Conservation (phyloP, 2,113 vertebrate genomes). For the Loxodonta africana region DNA sequence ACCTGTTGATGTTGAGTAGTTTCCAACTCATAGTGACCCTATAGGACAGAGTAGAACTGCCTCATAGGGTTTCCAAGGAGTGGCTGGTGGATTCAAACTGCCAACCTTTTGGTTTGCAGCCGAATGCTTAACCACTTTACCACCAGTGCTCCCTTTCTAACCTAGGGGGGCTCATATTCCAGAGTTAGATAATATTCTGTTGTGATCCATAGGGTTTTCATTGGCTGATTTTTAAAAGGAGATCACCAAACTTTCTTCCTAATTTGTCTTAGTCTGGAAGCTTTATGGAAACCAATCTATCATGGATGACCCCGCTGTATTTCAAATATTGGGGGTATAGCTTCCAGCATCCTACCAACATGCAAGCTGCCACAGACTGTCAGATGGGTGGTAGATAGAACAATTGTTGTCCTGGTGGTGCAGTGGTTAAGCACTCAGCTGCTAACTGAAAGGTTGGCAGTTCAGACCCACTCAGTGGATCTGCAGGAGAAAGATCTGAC, state of each 20-base stretch:
- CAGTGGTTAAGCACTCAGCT: neutral
- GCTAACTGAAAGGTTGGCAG: neutral
- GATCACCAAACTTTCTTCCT: neutral
- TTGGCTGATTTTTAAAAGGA: neutral
- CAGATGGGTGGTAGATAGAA: neutral
- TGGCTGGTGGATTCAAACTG: too few species aligned
- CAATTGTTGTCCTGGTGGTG: neutral
- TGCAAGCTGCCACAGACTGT: neutral
- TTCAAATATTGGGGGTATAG: neutral
- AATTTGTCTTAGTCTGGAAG: neutral
- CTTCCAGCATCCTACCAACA: neutral
- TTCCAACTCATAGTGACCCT: too few species aligned
- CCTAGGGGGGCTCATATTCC: neutral
- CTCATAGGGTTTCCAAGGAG: too few species aligned
- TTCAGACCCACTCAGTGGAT: neutral
- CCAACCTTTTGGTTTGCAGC: too few species aligned
- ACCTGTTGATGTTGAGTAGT: too few species aligned
- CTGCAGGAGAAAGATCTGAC: neutral
- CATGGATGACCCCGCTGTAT: neutral
- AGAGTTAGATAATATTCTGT: neutral
- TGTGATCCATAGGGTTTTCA: neutral
- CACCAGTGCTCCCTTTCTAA: too few species aligned
- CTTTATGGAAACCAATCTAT: neutral
- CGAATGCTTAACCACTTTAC: too few species aligned
- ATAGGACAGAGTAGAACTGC: too few species aligned